Evolutionary conservation across 2,113 vertebrate species (phyloP).

Genomic region (Gulo gulo): DNA sequence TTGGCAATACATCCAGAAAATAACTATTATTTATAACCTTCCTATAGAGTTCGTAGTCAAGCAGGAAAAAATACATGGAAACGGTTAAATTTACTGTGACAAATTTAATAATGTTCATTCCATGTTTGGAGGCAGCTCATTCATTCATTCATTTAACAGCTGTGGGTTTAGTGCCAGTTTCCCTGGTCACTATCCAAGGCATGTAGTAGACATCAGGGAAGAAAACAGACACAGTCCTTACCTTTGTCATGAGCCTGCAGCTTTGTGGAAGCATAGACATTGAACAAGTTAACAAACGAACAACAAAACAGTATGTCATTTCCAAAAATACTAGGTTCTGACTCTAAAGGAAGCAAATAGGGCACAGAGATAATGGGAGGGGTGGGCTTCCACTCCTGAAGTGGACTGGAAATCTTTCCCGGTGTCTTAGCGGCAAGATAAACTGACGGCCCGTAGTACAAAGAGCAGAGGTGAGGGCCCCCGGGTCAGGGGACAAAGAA

Average conservation of each 20-base stretch:
- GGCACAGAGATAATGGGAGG: not conserved
- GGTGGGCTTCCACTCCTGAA: not conserved
- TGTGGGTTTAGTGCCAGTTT: not conserved
- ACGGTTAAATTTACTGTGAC: not conserved
- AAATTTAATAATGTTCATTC: not conserved
- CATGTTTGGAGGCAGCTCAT: not conserved
- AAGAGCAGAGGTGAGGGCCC: not conserved
- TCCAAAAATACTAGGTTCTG: not conserved
- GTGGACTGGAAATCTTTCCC: not conserved
- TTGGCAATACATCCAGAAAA: not conserved
- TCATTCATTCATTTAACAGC: not conserved
- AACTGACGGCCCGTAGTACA: not conserved
- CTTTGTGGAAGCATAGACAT: not conserved
- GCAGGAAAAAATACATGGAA: not conserved
- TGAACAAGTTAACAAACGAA: not conserved
- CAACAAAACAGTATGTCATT: not conserved
- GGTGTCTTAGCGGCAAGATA: not conserved
- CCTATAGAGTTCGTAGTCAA: not conserved
- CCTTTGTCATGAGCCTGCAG: not conserved
- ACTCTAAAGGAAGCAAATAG: not conserved
- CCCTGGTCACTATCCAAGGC: not conserved
- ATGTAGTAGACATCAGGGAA: not conserved
- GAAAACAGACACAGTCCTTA: accelerated
- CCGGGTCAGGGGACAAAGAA: not conserved
- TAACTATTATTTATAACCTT: not conserved